Conservation (phyloP, 2,113 vertebrate genomes). For the Hassar affinis region DNA sequence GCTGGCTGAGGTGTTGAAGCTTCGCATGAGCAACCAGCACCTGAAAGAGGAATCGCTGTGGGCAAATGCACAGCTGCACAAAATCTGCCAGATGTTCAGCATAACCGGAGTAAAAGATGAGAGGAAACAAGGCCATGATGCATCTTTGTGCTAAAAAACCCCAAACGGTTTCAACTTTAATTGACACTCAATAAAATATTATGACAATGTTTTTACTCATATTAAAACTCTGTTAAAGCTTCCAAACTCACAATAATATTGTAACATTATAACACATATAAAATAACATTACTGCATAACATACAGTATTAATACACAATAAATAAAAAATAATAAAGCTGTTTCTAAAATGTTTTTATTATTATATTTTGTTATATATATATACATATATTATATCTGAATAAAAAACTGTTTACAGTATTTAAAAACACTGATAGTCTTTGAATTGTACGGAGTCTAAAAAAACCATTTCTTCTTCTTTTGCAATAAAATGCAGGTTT, state of each 20-base stretch:
- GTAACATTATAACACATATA: conserved; percentile 27
- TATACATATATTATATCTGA: neutral
- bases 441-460: neutral
- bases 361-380: neutral
- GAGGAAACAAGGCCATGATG: neutral
- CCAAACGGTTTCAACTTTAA: conserved; percentile 16
- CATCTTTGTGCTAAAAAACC: neutral
- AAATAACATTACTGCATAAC: conserved; percentile 5
- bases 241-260: conserved; percentile 12
- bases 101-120: conserved; percentile 19
- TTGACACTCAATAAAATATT: neutral
- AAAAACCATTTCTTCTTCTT: neutral
- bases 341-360: neutral
- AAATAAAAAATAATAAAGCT: conserved; percentile 37
- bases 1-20: conserved; percentile 73
- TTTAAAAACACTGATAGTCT: conserved; percentile 1
- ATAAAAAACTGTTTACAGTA: neutral
- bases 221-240: neutral
- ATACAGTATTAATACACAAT: conserved; percentile 35
- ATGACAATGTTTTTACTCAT: neutral
- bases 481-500: neutral
- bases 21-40: conserved; percentile 77
- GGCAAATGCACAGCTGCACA: conserved; percentile 74
- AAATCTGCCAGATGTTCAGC: conserved; percentile 72
- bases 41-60: conserved; percentile 75